A percentile compares a stretch with the other conserved stretches of the same genome.
These are phyloP conservation scores for Perodicticus potto DNA, from an alignment of 2,797 vertebrate genomes.

Conservation along the genomic window DNA sequence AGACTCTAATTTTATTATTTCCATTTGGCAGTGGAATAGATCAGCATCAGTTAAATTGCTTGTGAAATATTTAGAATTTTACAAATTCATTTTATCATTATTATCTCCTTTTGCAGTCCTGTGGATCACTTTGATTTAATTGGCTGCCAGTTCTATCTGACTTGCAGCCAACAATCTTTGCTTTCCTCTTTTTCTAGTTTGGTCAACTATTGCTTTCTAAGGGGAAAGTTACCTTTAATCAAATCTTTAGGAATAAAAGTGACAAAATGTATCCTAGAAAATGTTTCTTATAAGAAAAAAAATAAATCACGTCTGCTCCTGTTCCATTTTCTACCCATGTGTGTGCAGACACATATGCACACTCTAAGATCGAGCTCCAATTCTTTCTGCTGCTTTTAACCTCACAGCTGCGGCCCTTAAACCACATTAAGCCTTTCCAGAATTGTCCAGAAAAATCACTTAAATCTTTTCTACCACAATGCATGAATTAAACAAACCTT, in stretches of 20 bases:
- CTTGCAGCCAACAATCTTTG: neutral
- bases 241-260: neutral
- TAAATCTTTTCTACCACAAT: neutral
- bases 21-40: neutral
- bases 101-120: neutral
- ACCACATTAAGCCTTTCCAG: neutral
- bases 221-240: neutral
- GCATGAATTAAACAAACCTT: neutral
- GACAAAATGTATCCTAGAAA: neutral
- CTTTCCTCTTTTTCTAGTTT: neutral
- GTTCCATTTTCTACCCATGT: neutral
- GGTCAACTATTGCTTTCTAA: neutral
- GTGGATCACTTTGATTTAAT: neutral
- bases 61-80: neutral
- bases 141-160: neutral
- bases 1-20: neutral
- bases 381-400: neutral
- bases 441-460: neutral
- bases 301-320: neutral
- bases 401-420: neutral
- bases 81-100: neutral
- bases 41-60: neutral
- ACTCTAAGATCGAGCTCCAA: neutral
- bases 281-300: neutral
- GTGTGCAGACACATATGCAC: accelerated